These are phyloP conservation scores for Lagopus leucura DNA, from an alignment of 2,113 vertebrate genomes.

Conservation along the genomic window DNA sequence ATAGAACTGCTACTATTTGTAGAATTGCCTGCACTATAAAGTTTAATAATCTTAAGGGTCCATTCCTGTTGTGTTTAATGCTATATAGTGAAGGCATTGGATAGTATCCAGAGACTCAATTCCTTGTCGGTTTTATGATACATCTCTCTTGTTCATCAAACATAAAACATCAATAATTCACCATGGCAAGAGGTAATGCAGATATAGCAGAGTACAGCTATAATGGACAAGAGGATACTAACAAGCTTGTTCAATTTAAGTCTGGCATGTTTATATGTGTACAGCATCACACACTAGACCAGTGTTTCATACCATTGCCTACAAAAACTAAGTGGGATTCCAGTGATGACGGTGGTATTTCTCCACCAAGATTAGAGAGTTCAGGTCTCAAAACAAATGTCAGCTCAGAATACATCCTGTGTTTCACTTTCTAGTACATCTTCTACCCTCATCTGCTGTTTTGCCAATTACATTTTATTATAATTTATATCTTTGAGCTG, in stretches of 20 bases:
- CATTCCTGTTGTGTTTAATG: neutral
- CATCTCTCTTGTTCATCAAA: neutral
- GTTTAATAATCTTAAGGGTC: neutral
- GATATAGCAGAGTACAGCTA: neutral
- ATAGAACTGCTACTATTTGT: neutral
- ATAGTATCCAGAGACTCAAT: neutral
- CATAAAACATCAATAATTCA: neutral
- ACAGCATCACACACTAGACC: neutral
- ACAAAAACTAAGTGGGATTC: neutral
- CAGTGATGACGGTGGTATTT: neutral
- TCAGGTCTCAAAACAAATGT: neutral
- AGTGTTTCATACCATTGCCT: neutral
- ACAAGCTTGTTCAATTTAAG: neutral
- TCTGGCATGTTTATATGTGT: neutral
- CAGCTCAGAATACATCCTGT: neutral
- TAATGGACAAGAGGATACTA: neutral
- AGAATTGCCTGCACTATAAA: neutral
- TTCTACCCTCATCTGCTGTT: neutral
- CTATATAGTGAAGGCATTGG: neutral
- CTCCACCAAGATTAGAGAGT: accelerated
- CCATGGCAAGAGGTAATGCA: neutral
- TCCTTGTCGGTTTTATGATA: neutral
- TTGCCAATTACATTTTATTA: neutral
- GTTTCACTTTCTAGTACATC: neutral
- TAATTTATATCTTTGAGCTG: neutral